phyloP scores from a whole-genome alignment of 2,888 invertebrate species.

The Drosophila suboccidentalis region DNA sequence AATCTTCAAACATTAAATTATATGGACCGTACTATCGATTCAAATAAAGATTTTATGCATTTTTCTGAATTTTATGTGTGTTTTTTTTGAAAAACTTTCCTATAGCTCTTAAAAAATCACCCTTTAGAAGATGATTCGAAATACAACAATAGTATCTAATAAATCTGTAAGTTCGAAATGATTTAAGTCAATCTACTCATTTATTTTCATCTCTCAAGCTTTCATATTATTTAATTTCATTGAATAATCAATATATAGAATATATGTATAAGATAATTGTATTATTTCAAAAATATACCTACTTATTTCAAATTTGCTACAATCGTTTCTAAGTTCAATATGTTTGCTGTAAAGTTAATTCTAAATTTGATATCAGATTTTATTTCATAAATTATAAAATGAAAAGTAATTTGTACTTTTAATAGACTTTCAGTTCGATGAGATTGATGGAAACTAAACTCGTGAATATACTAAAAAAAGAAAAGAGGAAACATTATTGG shows the following conservation, averaged over 20 bases:
- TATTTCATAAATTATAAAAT: too few species aligned
- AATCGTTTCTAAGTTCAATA: background rate
- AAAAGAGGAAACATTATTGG: background rate
- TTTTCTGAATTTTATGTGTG: too few species aligned
- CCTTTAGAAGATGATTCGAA: background rate
- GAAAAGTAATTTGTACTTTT: background rate
- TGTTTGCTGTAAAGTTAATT: background rate
- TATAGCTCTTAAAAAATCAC: too few species aligned
- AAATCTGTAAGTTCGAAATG: background rate
- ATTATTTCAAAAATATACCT: too few species aligned
- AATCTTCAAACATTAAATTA: too few species aligned
- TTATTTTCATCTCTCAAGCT: background rate
- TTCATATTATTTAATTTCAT: background rate
- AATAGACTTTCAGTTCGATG: background rate
- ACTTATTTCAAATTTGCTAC: background rate
- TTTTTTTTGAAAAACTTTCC: too few species aligned
- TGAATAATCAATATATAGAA: background rate
- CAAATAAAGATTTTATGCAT: too few species aligned
- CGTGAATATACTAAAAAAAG: background rate
- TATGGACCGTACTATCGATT: too few species aligned
- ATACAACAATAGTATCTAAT: background rate
- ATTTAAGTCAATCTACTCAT: too few species aligned
- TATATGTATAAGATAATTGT: too few species aligned
- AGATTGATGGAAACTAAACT: constrained; percentile 15
- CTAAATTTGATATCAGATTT: too few species aligned